phyloP scores from a whole-genome alignment of 2,797 vertebrate species.

The Darevskia nairensis region DNA sequence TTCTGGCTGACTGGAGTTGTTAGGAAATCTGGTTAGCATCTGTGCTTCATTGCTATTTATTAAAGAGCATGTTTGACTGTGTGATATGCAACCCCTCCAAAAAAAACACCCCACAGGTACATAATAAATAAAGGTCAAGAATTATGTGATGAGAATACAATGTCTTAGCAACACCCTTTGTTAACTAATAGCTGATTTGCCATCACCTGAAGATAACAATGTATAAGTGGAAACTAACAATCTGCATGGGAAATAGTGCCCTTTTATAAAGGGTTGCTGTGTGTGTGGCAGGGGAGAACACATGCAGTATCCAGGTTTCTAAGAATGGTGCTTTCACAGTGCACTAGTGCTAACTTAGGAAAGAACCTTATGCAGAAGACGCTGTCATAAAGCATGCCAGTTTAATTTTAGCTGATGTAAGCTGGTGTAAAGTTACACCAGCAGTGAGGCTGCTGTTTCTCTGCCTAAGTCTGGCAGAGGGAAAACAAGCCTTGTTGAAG shows the following conservation, averaged over 20 bases:
- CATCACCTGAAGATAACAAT: neutral
- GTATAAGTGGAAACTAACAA: neutral
- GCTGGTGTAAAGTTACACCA: no score
- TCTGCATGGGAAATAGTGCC: neutral
- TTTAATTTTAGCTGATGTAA: no score
- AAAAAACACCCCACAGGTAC: neutral
- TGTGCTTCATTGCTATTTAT: neutral
- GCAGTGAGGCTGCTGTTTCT: no score
- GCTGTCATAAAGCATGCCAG: no score
- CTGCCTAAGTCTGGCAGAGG: no score
- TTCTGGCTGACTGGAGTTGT: constrained; percentile 1
- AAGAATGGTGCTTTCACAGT: neutral
- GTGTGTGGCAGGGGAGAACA: neutral
- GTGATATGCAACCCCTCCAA: neutral
- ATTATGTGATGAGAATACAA: neutral
- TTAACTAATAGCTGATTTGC: neutral
- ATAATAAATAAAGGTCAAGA: constrained; percentile 19
- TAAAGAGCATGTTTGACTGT: neutral
- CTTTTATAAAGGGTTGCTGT: no score
- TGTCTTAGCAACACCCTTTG: neutral
- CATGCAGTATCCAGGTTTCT: neutral
- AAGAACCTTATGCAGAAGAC: no score
- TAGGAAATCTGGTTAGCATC: neutral
- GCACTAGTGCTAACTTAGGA: no score
- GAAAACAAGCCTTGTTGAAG: no score